Conservation (phyloP, 2,797 vertebrate genomes). For the Cyprinella venusta region DNA sequence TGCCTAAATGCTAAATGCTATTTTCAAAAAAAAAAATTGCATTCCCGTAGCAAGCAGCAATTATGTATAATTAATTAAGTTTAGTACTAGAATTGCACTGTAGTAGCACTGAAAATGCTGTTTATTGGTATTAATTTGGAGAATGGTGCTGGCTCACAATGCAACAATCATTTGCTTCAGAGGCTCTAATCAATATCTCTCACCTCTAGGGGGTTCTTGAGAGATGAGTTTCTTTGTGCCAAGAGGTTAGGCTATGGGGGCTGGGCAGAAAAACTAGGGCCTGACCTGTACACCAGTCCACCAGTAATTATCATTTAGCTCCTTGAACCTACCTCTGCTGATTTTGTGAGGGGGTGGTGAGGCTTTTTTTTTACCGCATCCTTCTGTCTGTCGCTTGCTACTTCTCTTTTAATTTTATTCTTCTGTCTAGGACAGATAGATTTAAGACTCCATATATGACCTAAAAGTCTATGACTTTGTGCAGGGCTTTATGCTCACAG, state of each 20-base stretch:
- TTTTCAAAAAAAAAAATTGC: neutral
- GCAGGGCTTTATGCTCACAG: neutral
- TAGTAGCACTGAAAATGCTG: constrained; percentile 13
- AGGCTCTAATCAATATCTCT: constrained; percentile 28
- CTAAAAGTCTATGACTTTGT: neutral
- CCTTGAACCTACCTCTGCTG: constrained; percentile 54
- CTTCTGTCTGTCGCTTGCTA: neutral
- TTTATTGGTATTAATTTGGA: constrained; percentile 28
- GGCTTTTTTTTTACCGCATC: constrained; percentile 41
- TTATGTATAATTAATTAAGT: constrained; percentile 2
- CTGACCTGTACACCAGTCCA: constrained; percentile 46
- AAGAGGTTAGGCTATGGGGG: constrained; percentile 53
- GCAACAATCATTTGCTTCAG: constrained; percentile 13
- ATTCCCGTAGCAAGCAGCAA: neutral
- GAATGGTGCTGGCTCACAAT: constrained; percentile 6
- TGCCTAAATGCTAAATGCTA: too few relatives aligned
- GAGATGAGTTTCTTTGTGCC: constrained; percentile 40
- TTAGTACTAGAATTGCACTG: neutral
- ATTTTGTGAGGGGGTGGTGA: constrained; percentile 55
- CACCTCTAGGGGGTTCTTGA: constrained; percentile 13
- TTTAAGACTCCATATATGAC: constrained; percentile 61
- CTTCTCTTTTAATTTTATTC: constrained; percentile 37
- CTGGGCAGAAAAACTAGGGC: constrained; percentile 38
- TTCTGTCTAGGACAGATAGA: constrained; percentile 45
- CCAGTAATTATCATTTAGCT: constrained; percentile 64